Evolutionary conservation across 2,797 vertebrate species (phyloP), one percentile per base, ranked within the genome.

Genomic region (Heteromormyrus szaboi): DNA sequence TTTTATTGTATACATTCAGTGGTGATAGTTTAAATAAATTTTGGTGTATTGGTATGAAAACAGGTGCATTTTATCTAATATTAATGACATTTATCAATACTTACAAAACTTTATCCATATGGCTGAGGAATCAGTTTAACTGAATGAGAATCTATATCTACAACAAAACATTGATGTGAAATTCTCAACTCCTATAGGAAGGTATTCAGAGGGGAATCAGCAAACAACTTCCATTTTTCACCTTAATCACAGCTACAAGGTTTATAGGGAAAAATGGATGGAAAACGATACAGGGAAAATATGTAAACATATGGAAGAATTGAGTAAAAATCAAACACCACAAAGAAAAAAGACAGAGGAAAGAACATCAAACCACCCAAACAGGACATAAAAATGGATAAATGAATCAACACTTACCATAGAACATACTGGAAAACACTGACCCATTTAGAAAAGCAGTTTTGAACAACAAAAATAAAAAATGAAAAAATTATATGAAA

Each of bases 401-500:
- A 93, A 92, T 91, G 87, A 90, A 91, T 90, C 85, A 92, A 95
- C 88, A 92, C 92, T 90, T 92, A 93, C 92, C 93, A 94, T 92
- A 88, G 87, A 93, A 95, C 92, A 95, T 90, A 92, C 93, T 93
- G 93, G 92, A 92, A 91, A 94, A 93, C 90, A 94, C 93, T 94
- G 93, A 93, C 91, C 93, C 92, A 91, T 93, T 93, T 93, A 94
- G 93, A 93, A 93, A 93, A 92, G 93, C 93, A 93, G 92, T 91
- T 92, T 89, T 68, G 91, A 93, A 92, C 90, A 90, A 88, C 17
- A 88, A 53, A 86, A 85, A 44, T 0, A 46, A 89, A 86, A 91
- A 92, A 90, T 89, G 91, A 92, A 92, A 93, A 87, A 87, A 87
- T 89, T 89, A 92, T 85, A 90, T 62, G 85, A 68, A 91, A 92